Evolutionary conservation across 2,797 vertebrate genomes (phyloP), one percentile per base, ranked within the genome.

Genomic region (Gymnothorax reevesii): DNA sequence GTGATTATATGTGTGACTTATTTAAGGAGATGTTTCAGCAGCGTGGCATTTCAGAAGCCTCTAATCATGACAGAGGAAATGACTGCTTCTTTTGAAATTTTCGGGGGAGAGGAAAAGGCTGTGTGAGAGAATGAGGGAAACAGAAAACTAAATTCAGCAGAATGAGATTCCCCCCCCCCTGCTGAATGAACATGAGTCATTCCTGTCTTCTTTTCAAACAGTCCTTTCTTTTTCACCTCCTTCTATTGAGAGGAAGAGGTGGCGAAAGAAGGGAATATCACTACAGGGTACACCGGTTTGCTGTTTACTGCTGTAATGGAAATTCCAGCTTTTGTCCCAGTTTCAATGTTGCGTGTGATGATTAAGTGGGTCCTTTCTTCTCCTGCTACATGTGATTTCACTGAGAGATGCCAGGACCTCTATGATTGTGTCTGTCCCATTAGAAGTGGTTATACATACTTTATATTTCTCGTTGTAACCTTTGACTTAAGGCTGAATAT

Each of bases 91-190:
- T 87, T 57, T 84, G 13, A 49, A 25, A 52, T 80, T 57, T 10
- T n/a, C 4, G 3, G 60, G 73, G 85, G 42, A 57, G 54, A 84
- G 59, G 22, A 10, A 83, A 12, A 27, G n/a, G 83, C 33, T 1
- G 12, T 20, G 22, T 59, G 8, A 17, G 52, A 25, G 69, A 55
- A 42, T 15, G 25, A 49, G 54, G 17, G 27, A 54, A 52, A 5
- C 22, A 66, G 75, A n/a, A 57, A 87, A 87, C 66, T 10, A 71
- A 69, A 85, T 79, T 54, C 69, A 62, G 20, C 1, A 25, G 73
- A 57, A 59, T 7, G 52, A 2, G 73, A 64, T 57, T 7, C 2
- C 33, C 33, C 33, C 33, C 33, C 10, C 33, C 15, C 33, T 27
- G 57, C n/a, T 33, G 59, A 73, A 12, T 49, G 25, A 49, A 20